Conservation (phyloP, 2,888 invertebrate species). For the Loripinus fragilis region DNA sequence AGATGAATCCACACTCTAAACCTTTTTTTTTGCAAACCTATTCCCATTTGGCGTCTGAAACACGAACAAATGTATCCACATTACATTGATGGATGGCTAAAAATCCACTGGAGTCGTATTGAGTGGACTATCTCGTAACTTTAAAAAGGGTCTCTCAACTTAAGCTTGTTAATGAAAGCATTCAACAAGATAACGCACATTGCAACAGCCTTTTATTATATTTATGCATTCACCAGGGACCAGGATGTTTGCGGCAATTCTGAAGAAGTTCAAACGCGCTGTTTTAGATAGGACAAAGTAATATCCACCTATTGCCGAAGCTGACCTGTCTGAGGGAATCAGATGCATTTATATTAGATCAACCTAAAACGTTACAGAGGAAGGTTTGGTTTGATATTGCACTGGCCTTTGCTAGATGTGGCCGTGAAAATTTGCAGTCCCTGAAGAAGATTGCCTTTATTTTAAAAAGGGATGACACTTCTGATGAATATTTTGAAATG, state of each 20-base stretch:
- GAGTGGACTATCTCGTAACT: too few relatives aligned
- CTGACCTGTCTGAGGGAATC: constrained; percentile 8
- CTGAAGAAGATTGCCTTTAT: constrained; percentile 24
- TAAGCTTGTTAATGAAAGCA: too few relatives aligned
- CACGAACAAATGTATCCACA: too few relatives aligned
- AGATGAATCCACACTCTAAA: too few relatives aligned
- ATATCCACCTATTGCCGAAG: constrained; percentile 14
- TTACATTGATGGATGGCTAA: too few relatives aligned
- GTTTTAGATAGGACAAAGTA: constrained; percentile 33
- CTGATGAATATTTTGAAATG: constrained; percentile 30
- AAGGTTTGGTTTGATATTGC: constrained; percentile 46
- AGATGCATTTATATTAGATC: constrained; percentile 9
- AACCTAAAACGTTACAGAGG: constrained; percentile 22
- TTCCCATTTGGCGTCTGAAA: too few relatives aligned
- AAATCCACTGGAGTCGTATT: too few relatives aligned
- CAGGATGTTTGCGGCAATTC: constrained; percentile 28
- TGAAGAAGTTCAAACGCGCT: constrained; percentile 32
- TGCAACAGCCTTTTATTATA: too few relatives aligned
- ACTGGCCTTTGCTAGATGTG: constrained; percentile 34
- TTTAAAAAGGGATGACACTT: constrained; percentile 26
- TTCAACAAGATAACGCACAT: too few relatives aligned
- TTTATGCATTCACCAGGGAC: too few relatives aligned
- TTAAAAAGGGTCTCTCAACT: too few relatives aligned
- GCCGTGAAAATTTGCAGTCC: constrained; percentile 28
- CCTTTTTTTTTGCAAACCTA: too few relatives aligned